These are phyloP conservation scores for Sebastes paucispinis DNA, from an alignment of 2,797 vertebrate species.

Conservation along the genomic window DNA sequence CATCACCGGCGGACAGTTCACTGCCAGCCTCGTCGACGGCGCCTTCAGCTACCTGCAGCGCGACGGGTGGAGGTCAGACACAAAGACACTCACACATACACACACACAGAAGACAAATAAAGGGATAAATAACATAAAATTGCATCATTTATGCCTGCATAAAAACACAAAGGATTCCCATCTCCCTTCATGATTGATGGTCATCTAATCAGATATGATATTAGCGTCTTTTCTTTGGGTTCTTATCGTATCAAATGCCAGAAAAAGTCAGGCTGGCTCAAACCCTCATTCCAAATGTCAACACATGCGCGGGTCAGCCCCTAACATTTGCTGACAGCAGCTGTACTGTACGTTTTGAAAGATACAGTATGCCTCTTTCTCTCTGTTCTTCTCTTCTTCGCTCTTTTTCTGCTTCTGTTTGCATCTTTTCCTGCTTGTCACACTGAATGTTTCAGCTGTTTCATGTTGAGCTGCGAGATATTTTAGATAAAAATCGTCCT, in stretches of 20 bases:
- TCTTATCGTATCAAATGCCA: slow-evolving; percentile 50
- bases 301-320: slow-evolving; percentile 14
- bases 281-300: slow-evolving; percentile 68
- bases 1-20: slow-evolving; percentile 97
- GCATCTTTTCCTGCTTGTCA: background rate
- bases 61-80: slow-evolving; percentile 93
- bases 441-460: background rate
- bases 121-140: background rate
- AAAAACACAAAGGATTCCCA: background rate
- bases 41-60: slow-evolving; percentile 95
- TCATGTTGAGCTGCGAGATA: background rate
- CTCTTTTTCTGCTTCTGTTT: background rate
- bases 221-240: slow-evolving; percentile 6
- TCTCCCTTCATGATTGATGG: background rate
- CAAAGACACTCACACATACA: slow-evolving; percentile 2
- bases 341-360: slow-evolving; percentile 5
- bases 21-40: slow-evolving; percentile 93
- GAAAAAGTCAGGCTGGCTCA: slow-evolving; percentile 21
- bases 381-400: background rate
- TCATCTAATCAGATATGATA: background rate
- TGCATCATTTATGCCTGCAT: background rate
- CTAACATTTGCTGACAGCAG: slow-evolving; percentile 51
- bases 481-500: slow-evolving; percentile 22
- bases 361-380: background rate
- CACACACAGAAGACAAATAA: background rate